Conservation (phyloP, 1,140 invertebrate genomes). For the Cherax quadricarinatus region DNA sequence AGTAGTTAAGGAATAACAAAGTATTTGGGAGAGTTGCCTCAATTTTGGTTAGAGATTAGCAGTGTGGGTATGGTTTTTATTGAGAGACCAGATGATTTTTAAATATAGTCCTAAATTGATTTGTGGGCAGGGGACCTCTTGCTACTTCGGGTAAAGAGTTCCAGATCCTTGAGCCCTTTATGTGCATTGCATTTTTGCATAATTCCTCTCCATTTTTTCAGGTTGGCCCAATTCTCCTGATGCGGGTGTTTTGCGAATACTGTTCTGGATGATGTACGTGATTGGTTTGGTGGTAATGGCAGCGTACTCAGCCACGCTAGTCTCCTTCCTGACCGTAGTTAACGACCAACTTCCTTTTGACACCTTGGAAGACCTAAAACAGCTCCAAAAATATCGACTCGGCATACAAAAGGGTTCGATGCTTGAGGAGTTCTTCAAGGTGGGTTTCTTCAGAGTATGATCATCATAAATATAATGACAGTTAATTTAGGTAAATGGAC, state of each 20-base stretch:
- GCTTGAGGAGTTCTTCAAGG: slow-evolving; percentile 65
- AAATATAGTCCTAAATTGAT: too few relatives aligned
- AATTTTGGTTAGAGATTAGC: too few relatives aligned
- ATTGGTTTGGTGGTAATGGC: slow-evolving; percentile 59
- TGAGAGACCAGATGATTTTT: too few relatives aligned
- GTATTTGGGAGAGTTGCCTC: too few relatives aligned
- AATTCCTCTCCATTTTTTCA: not conserved
- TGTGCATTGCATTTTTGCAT: too few relatives aligned
- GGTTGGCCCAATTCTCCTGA: slow-evolving; percentile 61
- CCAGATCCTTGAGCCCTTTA: too few relatives aligned
- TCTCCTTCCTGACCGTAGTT: slow-evolving; percentile 70
- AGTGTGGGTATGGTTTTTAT: too few relatives aligned
- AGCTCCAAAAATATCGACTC: slow-evolving; percentile 50
- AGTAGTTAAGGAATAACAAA: too few relatives aligned
- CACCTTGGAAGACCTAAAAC: slow-evolving; percentile 54
- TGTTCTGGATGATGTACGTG: slow-evolving; percentile 67
- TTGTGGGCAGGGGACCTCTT: too few relatives aligned
- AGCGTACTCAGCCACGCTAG: slow-evolving; percentile 71
- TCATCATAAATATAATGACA: too few relatives aligned
- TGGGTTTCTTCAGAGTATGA: not conserved
- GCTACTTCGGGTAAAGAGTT: too few relatives aligned
- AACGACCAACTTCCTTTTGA: slow-evolving; percentile 58
- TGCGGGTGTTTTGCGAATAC: slow-evolving; percentile 1
- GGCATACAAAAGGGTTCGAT: slow-evolving; percentile 68
- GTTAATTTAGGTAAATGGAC: too few relatives aligned